Evolutionary conservation across 2,113 vertebrate species (phyloP), one percentile per base, ranked within the genome.

Genomic region (Brienomyrus longianalis): DNA sequence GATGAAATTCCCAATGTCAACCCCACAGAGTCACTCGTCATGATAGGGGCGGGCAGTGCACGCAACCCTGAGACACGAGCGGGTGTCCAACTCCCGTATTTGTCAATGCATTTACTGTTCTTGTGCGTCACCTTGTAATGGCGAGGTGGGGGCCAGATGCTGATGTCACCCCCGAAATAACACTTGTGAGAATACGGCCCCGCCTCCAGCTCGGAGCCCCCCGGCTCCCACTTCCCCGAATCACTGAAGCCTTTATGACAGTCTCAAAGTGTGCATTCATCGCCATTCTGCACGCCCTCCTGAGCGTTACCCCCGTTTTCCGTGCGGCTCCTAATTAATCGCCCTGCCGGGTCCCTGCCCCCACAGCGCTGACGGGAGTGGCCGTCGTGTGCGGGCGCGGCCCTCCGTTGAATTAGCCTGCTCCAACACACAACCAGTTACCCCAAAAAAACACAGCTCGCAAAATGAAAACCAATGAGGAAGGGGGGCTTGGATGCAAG

Each of bases 121-220:
- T 83, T 9, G 7, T 47, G 47, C 31, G 50, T 43, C 48, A 89
- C 51, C 21, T 83, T 89, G 43, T 27, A 62, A 89, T 43, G 31
- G 39, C 17, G 54, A 43, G 43, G 54, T 45, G 35, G 52, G 50
- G 77, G 31, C 83, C 83, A 48, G 31, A 39, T 21, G 50, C 35
- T 89, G 80, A 89, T 83, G 85, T 86, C 89, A 89, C 89, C 54
- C 27, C 23, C 70, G 31, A 50, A 86, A 89, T 66, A 62, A 89
- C 17, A 84, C 50, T 86, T 48, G 21, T 48, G 83, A 86, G 83
- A 86, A 59, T 62, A 66, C 13, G 13, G 83, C 83, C 54, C 11
- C 56, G n/a, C 35, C 89, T 83, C 83, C 17, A 6, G 51, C 48
- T 27, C 8, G 23, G 51, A 31, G 19, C 21, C 27, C 48, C 48